These are phyloP conservation scores for Rhincodon typus DNA, from an alignment of 2,797 vertebrate species.

Conservation along the genomic window DNA sequence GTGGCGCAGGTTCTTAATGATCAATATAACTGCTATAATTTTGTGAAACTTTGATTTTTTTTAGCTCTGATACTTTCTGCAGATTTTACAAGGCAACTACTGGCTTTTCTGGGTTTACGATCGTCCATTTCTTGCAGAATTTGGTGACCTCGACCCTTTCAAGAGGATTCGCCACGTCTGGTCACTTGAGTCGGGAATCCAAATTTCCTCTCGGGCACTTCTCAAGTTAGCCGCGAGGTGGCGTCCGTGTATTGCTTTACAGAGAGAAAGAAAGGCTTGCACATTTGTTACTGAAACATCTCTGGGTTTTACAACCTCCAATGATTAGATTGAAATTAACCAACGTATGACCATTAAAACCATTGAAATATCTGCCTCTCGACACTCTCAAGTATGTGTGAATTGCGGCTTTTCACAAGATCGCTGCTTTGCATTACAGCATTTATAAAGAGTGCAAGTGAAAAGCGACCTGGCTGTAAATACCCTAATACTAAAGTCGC, in stretches of 20 bases:
- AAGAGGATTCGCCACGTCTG: neutral
- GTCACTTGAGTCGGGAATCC: neutral
- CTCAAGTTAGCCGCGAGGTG: neutral
- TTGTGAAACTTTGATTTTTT: neutral
- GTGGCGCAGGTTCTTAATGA: neutral
- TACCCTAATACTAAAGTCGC: slow-evolving; percentile 2
- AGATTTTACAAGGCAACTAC: neutral
- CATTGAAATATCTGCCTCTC: slow-evolving; percentile 32
- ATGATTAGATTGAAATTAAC: slow-evolving; percentile 34
- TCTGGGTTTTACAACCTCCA: neutral
- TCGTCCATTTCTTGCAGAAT: neutral
- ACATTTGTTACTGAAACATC: neutral
- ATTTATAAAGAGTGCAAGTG: slow-evolving; percentile 33
- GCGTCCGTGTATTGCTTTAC: neutral
- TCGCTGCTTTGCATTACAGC: neutral
- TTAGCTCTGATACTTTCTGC: neutral
- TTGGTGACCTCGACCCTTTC: neutral
- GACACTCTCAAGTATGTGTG: slow-evolving; percentile 30
- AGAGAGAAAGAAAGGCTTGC: neutral
- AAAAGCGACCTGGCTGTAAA: slow-evolving; percentile 23
- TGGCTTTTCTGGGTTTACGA: neutral
- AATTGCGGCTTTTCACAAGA: slow-evolving; percentile 31
- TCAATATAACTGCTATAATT: neutral
- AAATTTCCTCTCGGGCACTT: neutral
- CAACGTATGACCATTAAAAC: slow-evolving; percentile 15